phyloP scores from a whole-genome alignment of 1,140 invertebrate genomes.

The Planococcus citri region DNA sequence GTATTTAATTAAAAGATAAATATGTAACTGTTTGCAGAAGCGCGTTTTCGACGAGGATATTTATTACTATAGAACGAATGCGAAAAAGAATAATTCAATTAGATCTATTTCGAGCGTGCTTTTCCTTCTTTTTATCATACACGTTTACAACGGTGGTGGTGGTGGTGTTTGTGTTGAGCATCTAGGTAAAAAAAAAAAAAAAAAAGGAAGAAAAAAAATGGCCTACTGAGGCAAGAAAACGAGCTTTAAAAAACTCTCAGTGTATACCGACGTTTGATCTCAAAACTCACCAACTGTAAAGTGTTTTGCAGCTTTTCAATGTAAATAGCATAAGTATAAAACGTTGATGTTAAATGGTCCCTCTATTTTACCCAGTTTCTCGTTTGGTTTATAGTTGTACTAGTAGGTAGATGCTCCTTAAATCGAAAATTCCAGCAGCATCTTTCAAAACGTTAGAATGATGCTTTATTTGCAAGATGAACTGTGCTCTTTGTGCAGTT shows the following conservation, averaged over 20 bases:
- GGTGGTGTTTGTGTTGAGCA: background rate
- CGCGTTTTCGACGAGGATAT: background rate
- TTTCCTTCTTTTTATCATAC: background rate
- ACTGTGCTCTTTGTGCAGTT: background rate
- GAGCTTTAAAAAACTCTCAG: no score
- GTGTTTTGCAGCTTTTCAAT: constrained; percentile 1
- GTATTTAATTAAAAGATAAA: constrained; percentile 8
- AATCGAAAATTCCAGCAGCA: background rate
- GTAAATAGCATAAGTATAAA: background rate
- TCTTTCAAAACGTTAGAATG: background rate
- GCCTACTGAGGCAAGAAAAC: background rate
- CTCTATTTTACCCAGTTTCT: background rate
- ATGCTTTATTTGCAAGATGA: background rate
- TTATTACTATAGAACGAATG: background rate
- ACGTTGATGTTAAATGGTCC: background rate
- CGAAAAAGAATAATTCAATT: constrained; percentile 6
- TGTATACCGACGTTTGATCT: background rate
- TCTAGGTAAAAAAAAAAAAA: background rate
- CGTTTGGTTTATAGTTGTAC: no score
- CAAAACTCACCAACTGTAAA: background rate
- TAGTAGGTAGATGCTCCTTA: no score
- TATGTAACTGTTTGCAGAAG: background rate
- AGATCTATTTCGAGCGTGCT: background rate
- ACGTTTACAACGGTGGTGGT: no score
- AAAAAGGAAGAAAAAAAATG: background rate